Evolutionary conservation across 2,797 vertebrate species (phyloP).

Genomic region (Nannoperca obscura): DNA sequence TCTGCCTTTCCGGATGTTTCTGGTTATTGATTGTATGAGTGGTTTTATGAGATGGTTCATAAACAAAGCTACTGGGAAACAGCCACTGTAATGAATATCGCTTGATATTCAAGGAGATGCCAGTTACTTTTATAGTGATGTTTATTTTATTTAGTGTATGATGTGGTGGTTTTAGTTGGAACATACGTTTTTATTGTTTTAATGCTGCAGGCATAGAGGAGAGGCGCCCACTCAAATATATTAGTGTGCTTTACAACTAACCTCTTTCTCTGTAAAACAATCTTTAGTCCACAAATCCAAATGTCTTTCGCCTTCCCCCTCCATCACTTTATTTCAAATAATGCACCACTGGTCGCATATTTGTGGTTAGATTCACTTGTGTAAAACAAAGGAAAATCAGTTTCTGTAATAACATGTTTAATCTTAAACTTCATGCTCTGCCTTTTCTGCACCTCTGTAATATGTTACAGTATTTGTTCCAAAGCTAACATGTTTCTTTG

Average conservation of each 20-base stretch:
- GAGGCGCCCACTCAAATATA: slow-evolving; percentile 40
- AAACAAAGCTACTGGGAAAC: slow-evolving; percentile 65
- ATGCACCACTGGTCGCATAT: slow-evolving; percentile 10
- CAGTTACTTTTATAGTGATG: slow-evolving; percentile 47
- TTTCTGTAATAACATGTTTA: slow-evolving; percentile 20
- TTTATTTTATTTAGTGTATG: slow-evolving; percentile 66
- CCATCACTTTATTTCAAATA: slow-evolving; percentile 41
- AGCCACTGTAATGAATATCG: slow-evolving; percentile 53
- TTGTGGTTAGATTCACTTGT: slow-evolving; percentile 14
- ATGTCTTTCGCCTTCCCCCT: slow-evolving; percentile 37
- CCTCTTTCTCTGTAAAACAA: slow-evolving; percentile 45
- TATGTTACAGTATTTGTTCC: slow-evolving; percentile 6
- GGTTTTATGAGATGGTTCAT: slow-evolving; percentile 53
- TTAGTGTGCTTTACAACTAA: slow-evolving; percentile 53
- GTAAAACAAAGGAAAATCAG: slow-evolving; percentile 11
- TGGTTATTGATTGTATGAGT: slow-evolving; percentile 62
- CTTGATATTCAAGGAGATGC: slow-evolving; percentile 18
- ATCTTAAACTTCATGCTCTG: not conserved
- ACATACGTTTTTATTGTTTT: slow-evolving; percentile 57
- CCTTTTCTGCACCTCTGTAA: not conserved
- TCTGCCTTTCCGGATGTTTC: slow-evolving; percentile 42
- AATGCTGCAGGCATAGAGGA: slow-evolving; percentile 34
- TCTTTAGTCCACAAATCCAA: slow-evolving; percentile 35
- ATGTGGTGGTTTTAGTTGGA: slow-evolving; percentile 54
- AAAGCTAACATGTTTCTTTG: slow-evolving; percentile 24